Percentiles rank a stretch among this genome's conserved stretches.
These are phyloP conservation scores for Onthophagus sagittarius DNA, from an alignment of 2,888 invertebrate genomes.

Conservation along the genomic window DNA sequence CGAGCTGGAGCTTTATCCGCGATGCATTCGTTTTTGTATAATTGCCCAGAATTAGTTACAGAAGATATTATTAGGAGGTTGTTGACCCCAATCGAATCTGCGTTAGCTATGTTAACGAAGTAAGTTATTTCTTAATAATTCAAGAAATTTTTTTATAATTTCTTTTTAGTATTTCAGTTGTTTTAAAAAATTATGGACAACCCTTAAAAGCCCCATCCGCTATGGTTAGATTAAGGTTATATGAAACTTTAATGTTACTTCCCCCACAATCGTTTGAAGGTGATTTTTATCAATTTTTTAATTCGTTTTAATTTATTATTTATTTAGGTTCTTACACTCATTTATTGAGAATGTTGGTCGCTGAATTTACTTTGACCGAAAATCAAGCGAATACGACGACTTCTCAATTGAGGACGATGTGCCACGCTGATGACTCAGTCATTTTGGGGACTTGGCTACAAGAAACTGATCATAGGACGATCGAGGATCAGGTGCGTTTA, in stretches of 20 bases:
- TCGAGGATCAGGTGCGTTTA: slow-evolving; percentile 87
- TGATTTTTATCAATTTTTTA: slow-evolving; percentile 35
- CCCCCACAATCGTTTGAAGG: slow-evolving; percentile 79
- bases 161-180: slow-evolving; percentile 68
- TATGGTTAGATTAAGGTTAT: slow-evolving; percentile 87
- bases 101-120: slow-evolving; percentile 92
- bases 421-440: slow-evolving; percentile 85
- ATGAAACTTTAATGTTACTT: slow-evolving; percentile 77
- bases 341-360: slow-evolving; percentile 84
- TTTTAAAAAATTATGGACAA: slow-evolving; percentile 85
- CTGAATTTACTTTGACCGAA: slow-evolving; percentile 92
- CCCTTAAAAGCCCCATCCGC: slow-evolving; percentile 92
- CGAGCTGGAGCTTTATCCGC: slow-evolving; percentile 94
- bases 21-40: slow-evolving; percentile 86
- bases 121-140: slow-evolving; percentile 48
- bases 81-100: slow-evolving; percentile 90
- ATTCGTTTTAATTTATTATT: neutral
- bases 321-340: slow-evolving; percentile 73
- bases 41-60: slow-evolving; percentile 86
- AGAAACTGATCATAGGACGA: slow-evolving; percentile 92
- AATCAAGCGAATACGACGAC: slow-evolving; percentile 89
- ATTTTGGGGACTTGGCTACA: slow-evolving; percentile 93
- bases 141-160: neutral
- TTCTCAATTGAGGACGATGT: slow-evolving; percentile 75
- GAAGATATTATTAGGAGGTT: slow-evolving; percentile 89